Percentiles rank a stretch among this genome's conserved stretches.
Evolutionary conservation across 2,113 vertebrate species (phyloP).

Genomic region (Rhabdornis inornatus): DNA sequence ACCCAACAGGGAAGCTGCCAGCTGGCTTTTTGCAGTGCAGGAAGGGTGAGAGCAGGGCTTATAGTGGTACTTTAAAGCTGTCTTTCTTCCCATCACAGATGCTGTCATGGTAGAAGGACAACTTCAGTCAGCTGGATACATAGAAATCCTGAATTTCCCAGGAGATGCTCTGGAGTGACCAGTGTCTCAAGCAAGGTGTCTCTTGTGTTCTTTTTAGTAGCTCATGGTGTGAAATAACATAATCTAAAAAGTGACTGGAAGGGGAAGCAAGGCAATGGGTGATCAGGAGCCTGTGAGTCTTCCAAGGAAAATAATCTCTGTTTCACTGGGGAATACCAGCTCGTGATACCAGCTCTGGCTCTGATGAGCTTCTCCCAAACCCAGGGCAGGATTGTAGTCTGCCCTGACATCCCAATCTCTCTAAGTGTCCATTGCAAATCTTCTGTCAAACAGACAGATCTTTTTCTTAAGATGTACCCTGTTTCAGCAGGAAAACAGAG

Average conservation of each 20-base stretch:
- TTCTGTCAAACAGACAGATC: neutral
- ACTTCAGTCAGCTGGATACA: neutral
- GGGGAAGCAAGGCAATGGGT: neutral
- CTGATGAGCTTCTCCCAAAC: neutral
- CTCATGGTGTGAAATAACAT: neutral
- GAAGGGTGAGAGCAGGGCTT: neutral
- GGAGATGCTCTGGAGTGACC: neutral
- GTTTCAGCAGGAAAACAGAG: neutral
- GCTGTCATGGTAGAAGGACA: neutral
- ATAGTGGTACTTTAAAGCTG: neutral
- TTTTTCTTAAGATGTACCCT: accelerated
- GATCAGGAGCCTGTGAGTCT: neutral
- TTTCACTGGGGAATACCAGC: neutral
- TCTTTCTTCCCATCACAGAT: neutral
- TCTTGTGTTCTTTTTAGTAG: neutral
- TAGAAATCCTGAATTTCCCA: neutral
- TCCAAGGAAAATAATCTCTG: neutral
- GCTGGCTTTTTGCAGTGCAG: neutral
- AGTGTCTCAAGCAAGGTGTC: neutral
- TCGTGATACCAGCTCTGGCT: neutral
- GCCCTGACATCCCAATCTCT: neutral
- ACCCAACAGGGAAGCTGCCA: neutral
- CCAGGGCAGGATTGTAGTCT: neutral
- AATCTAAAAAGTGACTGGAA: neutral
- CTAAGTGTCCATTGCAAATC: neutral